A percentile compares a stretch with the other conserved stretches of the same genome.
Conservation (phyloP, 2,888 invertebrate genomes). For the Elaeidobius kamerunicus region DNA sequence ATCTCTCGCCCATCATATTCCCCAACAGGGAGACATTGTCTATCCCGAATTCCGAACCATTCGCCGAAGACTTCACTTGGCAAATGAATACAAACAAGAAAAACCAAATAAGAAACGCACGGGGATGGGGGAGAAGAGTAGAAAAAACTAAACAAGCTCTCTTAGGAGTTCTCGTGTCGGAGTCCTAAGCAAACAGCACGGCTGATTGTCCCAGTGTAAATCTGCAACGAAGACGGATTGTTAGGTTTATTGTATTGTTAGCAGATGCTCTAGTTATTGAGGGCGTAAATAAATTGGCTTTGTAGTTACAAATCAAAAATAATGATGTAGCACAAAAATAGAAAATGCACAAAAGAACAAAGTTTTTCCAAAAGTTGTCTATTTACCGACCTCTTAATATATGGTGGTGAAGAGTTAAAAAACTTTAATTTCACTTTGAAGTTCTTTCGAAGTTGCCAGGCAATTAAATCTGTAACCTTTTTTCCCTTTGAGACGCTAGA, state of each 20-base stretch:
- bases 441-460: slow-evolving; percentile 18
- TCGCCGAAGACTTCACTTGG: slow-evolving; percentile 19
- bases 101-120: slow-evolving; percentile 25
- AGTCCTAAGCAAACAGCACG: slow-evolving; percentile 31
- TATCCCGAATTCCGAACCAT: slow-evolving; percentile 24
- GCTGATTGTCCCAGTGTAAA: slow-evolving; percentile 28
- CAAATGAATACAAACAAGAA: slow-evolving; percentile 31
- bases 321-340: background rate
- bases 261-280: background rate
- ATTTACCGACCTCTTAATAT: background rate
- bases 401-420: slow-evolving; percentile 7
- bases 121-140: slow-evolving; percentile 7
- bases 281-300: background rate
- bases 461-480: slow-evolving; percentile 18
- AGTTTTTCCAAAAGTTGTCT: background rate
- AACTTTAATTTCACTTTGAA: slow-evolving; percentile 28
- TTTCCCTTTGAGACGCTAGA: slow-evolving; percentile 15
- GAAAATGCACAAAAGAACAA: too few relatives aligned
- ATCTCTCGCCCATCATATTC: slow-evolving; percentile 12
- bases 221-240: slow-evolving; percentile 5
- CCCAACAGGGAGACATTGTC: slow-evolving; percentile 8
- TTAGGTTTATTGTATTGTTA: background rate
- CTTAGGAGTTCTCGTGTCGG: slow-evolving; percentile 21
- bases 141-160: slow-evolving; percentile 34
- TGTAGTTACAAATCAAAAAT: background rate